Evolutionary conservation across 2,113 vertebrate species (phyloP).

Genomic region (Glaucidium brasilianum): DNA sequence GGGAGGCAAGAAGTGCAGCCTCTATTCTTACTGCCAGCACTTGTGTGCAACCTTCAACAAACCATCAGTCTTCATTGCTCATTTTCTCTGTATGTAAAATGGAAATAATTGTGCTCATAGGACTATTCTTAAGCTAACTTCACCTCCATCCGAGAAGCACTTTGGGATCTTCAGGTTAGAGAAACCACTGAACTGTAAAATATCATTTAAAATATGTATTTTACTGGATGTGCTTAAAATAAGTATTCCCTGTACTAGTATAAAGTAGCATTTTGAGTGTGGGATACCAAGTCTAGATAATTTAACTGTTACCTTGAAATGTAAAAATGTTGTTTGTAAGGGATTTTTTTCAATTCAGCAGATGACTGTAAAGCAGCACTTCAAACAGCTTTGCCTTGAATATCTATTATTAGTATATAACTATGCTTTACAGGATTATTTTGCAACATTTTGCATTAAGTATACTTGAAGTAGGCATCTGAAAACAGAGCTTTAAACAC

Average conservation of each 20-base stretch:
- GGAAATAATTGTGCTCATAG: conserved; percentile 46
- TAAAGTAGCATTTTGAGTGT: background rate
- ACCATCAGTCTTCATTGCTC: conserved; percentile 11
- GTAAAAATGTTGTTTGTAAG: background rate
- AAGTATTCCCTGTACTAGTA: conserved; percentile 6
- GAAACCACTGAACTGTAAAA: conserved; percentile 51
- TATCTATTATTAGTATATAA: conserved; percentile 49
- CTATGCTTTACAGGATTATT: conserved; percentile 11
- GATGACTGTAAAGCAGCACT: conserved; percentile 12
- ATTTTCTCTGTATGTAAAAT: conserved; percentile 35
- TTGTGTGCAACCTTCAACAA: conserved; percentile 14
- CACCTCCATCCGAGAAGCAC: conserved; percentile 22
- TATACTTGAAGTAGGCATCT: background rate
- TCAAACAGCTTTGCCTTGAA: conserved; percentile 21
- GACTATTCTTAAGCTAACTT: conserved; percentile 39
- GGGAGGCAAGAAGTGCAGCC: background rate
- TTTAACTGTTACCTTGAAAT: conserved; percentile 48
- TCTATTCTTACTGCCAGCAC: conserved; percentile 20
- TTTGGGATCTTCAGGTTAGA: conserved; percentile 44
- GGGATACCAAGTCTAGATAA: background rate
- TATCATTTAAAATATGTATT: conserved; percentile 53
- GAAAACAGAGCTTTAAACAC: conserved; percentile 4
- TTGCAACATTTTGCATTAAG: background rate
- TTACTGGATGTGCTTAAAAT: conserved; percentile 38
- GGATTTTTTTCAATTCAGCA: conserved; percentile 11